Evolutionary conservation across 1,140 invertebrate species (phyloP).

Genomic region (Drosophila pallidifrons): DNA sequence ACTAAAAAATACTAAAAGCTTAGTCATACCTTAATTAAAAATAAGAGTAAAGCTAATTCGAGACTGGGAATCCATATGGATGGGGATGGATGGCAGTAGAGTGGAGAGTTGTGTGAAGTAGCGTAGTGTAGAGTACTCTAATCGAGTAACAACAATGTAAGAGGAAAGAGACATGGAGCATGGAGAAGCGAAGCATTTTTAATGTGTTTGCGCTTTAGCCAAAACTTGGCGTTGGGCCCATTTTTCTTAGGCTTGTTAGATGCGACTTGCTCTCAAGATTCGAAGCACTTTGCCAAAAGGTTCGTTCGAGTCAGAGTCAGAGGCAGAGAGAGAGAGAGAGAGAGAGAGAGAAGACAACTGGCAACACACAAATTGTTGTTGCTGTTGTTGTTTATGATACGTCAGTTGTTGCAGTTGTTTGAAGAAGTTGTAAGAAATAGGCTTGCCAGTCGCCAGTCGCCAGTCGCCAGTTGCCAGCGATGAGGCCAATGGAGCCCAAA

Average conservation of each 20-base stretch:
- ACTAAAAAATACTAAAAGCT: not conserved
- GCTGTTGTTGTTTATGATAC: constrained; percentile 77
- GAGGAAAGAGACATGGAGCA: constrained; percentile 22
- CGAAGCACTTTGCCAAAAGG: constrained; percentile 75
- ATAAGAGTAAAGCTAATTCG: not conserved
- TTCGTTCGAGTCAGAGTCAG: no score
- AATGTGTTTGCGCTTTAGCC: constrained; percentile 82
- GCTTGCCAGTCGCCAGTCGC: no score
- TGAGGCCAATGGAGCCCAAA: constrained; percentile 21
- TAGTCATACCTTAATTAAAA: not conserved
- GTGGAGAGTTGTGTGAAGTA: not conserved
- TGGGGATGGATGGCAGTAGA: not conserved
- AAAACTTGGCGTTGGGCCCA: constrained; percentile 82
- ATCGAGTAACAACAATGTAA: constrained; percentile 29
- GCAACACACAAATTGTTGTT: constrained; percentile 33
- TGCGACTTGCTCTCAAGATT: constrained; percentile 46
- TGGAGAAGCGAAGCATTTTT: constrained; percentile 68
- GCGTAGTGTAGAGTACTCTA: constrained; percentile 14
- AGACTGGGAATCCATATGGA: not conserved
- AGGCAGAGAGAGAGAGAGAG: no score
- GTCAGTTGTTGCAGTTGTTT: constrained; percentile 80
- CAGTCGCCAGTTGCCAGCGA: constrained; percentile 6
- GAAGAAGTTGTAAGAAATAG: constrained; percentile 82
- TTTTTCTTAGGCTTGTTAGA: constrained; percentile 83
- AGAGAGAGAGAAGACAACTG: constrained; percentile 16